Evolutionary conservation across 2,797 vertebrate species (phyloP).

Genomic region (Artibeus lituratus): DNA sequence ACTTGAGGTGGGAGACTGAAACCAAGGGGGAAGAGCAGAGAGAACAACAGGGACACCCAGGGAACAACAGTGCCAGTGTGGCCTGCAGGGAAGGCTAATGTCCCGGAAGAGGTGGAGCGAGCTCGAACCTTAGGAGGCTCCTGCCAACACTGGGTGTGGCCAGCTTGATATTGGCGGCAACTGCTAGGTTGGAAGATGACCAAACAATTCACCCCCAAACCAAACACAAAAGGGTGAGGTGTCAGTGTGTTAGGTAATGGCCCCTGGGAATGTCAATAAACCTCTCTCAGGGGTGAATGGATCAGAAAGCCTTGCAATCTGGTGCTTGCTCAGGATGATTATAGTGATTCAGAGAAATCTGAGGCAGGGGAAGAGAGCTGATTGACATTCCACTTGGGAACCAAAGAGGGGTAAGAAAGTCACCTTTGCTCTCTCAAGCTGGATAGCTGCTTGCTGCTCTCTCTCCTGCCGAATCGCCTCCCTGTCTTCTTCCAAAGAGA

Average conservation of each 20-base stretch:
- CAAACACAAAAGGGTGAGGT: not conserved
- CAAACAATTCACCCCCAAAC: not conserved
- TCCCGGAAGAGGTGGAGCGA: not conserved
- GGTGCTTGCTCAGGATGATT: not conserved
- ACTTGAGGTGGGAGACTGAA: not conserved
- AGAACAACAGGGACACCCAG: not conserved
- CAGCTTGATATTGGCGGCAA: not conserved
- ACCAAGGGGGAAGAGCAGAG: not conserved
- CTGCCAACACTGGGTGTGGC: not conserved
- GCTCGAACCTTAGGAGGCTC: not conserved
- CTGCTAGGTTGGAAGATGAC: not conserved
- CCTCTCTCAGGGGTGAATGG: not conserved
- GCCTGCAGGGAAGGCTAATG: not conserved
- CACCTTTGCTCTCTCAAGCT: conserved; percentile 98
- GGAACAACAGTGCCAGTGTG: accelerated
- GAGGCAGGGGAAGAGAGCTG: not conserved
- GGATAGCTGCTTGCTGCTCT: conserved; percentile 95
- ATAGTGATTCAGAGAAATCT: not conserved
- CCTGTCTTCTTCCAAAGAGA: conserved; percentile 97
- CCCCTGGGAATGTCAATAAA: not conserved
- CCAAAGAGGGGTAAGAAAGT: conserved; percentile 16
- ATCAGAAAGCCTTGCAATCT: not conserved
- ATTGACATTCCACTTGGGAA: not conserved
- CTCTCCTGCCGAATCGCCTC: conserved; percentile 95
- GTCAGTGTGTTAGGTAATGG: not conserved